Evolutionary conservation across 64 coral and sea anemone species (phyloP), one percentile per base, ranked within the genome.

Genomic region (Montipora foliosa): DNA sequence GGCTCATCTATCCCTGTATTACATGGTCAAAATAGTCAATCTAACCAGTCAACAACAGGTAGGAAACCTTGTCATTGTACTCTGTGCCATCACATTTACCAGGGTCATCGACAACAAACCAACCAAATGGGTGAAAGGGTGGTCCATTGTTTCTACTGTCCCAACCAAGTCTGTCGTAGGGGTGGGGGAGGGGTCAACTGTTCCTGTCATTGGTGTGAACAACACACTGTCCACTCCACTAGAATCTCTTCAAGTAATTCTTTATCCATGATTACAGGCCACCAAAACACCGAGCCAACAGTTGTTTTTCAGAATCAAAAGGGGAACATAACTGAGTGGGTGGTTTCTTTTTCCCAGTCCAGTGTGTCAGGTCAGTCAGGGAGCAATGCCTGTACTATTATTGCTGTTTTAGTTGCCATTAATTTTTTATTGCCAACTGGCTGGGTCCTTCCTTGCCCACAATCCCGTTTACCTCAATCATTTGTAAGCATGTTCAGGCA

Each of bases 381-480:
- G 55, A 82, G 80, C 57, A 82, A 82, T 64, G 80, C 80, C 25
- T 82, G 24, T 64, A 82, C 58, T 0, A 82, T 82, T 6, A 64
- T 47, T 82, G 80, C 80, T 15, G 80, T 82, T 64, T 82, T 82
- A 44, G 80, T 2, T 11, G 80, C 57, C 13, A 11, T 66, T 5
- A 82, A 64, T 16, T 82, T 60, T 82, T 64, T 64, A 3, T 4
- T 82, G 4, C 58, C 80, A 61, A 82, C 80, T 64, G 29, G 58
- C 10, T 82, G 80, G 53, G 14, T 82, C 58, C 58, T 82, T 13
- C 80, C 80, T 82, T 45, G 21, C 1, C 55, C 57, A 82, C 10
- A 64, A 66, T 8, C 2, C 1, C 0, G 0, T 15, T 82, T 47
- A 66, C 57, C 80, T 6, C 53, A 37, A 17, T 1, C 9, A 45